A percentile compares a stretch with the other conserved stretches of the same genome.
Evolutionary conservation across 2,888 invertebrate species (phyloP).

Genomic region (Parnassius apollo): DNA sequence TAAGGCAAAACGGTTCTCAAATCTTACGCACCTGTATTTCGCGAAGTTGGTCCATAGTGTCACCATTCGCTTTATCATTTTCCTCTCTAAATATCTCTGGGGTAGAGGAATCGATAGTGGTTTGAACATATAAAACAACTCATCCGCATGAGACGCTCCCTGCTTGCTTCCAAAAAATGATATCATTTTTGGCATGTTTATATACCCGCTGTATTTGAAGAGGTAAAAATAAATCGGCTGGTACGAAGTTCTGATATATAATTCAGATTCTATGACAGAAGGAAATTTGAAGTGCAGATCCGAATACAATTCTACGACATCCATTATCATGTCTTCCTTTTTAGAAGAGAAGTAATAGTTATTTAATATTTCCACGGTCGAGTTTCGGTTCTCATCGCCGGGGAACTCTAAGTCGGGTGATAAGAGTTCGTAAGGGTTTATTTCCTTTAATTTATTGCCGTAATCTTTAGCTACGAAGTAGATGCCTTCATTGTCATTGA

Average conservation of each 20-base stretch:
- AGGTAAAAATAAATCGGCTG: constrained; percentile 68
- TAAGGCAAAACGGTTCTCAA: not conserved
- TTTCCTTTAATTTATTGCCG: constrained; percentile 51
- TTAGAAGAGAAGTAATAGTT: constrained; percentile 56
- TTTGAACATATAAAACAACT: constrained; percentile 70
- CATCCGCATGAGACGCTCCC: constrained; percentile 72
- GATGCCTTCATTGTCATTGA: constrained; percentile 68
- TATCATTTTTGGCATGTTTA: constrained; percentile 66
- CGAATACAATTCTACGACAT: constrained; percentile 67
- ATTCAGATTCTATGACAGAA: constrained; percentile 56
- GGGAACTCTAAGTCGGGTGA: constrained; percentile 61
- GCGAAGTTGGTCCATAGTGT: constrained; percentile 75
- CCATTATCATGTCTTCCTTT: constrained; percentile 62
- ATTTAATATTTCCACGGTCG: constrained; percentile 49
- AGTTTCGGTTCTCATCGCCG: constrained; percentile 50
- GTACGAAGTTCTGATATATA: constrained; percentile 56
- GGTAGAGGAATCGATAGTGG: constrained; percentile 63
- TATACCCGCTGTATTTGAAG: constrained; percentile 63
- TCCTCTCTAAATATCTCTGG: constrained; percentile 51
- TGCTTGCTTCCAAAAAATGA: constrained; percentile 48
- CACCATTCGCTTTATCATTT: constrained; percentile 63
- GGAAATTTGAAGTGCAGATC: constrained; percentile 71
- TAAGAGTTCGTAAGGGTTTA: constrained; percentile 48
- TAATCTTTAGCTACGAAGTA: constrained; percentile 64
- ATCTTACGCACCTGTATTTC: constrained; percentile 59